Percentiles rank a stretch among this genome's conserved stretches.
Evolutionary conservation across 2,113 vertebrate species (phyloP).

Genomic region (Syrmaticus mikado): DNA sequence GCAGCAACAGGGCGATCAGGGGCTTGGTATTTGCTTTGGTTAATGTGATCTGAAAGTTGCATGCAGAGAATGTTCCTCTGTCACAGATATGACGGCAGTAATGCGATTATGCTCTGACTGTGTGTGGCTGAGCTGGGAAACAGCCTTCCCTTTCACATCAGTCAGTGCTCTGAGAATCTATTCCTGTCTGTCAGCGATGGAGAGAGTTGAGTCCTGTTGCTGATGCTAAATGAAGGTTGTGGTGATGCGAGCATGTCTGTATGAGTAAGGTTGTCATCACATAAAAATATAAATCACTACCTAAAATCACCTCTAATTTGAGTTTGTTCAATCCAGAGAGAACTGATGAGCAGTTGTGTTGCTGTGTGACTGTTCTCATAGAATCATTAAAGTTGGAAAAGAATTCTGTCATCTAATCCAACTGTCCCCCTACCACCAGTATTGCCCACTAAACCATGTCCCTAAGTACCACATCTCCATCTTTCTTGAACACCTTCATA

Average conservation of each 20-base stretch:
- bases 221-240: neutral
- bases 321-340: neutral
- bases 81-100: neutral
- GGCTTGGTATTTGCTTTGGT: neutral
- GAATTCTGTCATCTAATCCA: no score
- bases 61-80: neutral
- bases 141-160: neutral
- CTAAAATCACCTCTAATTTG: neutral
- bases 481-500: no score
- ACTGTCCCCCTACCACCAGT: no score
- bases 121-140: neutral
- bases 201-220: neutral
- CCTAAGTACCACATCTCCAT: no score
- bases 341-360: neutral
- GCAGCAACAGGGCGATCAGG: neutral
- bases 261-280: neutral
- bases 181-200: neutral
- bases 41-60: constrained; percentile 15
- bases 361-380: neutral
- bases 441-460: no score
- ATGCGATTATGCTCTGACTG: neutral
- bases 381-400: no score
- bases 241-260: neutral
- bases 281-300: neutral
- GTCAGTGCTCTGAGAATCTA: neutral